phyloP scores from a whole-genome alignment of 2,113 vertebrate genomes.

The Lophius piscatorius region DNA sequence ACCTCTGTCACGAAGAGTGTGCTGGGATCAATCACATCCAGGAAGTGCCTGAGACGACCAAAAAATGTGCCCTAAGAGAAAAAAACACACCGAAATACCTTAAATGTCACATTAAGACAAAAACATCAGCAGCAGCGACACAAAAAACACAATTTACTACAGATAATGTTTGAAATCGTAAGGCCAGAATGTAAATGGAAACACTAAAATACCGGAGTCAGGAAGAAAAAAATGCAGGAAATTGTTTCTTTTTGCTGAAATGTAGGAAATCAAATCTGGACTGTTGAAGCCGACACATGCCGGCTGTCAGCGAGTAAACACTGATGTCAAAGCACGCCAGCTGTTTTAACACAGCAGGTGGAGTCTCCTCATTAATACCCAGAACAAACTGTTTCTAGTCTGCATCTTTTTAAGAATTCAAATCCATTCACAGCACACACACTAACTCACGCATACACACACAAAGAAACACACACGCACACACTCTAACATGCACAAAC shows the following conservation, averaged over 20 bases:
- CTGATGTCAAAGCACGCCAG: constrained; percentile 54
- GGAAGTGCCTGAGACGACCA: constrained; percentile 90
- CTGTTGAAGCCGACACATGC: not conserved
- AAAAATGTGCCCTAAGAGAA: constrained; percentile 83
- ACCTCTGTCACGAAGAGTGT: constrained; percentile 93
- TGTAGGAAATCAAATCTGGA: not conserved
- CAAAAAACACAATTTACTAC: not conserved
- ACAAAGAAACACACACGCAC: too few relatives aligned
- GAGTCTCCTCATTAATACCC: constrained; percentile 68
- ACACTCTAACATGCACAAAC: constrained; percentile 1
- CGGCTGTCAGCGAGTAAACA: constrained; percentile 50
- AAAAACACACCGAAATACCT: not conserved
- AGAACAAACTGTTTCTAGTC: constrained; percentile 65
- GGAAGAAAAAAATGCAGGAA: not conserved
- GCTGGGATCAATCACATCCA: constrained; percentile 93
- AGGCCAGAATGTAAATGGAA: not conserved
- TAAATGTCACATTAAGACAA: not conserved
- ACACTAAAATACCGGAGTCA: not conserved
- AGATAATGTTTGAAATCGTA: not conserved
- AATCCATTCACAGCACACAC: constrained; percentile 46
- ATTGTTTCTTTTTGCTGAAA: not conserved
- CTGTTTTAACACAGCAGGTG: constrained; percentile 75
- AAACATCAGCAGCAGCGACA: not conserved
- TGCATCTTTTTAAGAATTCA: constrained; percentile 42
- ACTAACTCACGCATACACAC: too few relatives aligned